Evolutionary conservation across 2,888 invertebrate genomes (phyloP), one percentile per base, ranked within the genome.

Genomic region (Scaptodrosophila latifasciaeformis): DNA sequence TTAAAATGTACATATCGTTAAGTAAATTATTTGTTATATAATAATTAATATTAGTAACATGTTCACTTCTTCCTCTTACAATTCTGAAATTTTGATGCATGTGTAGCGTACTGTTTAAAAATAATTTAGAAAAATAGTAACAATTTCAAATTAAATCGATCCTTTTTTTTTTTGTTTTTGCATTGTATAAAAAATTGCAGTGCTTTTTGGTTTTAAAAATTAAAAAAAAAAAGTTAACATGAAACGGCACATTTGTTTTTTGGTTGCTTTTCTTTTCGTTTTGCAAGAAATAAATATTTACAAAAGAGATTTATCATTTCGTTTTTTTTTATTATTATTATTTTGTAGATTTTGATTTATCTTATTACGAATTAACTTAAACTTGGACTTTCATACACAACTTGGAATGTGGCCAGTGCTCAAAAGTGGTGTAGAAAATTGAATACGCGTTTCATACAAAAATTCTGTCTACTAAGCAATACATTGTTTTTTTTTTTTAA

Each of bases 1-100:
- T 37, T 70, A 63, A 79, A 79, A 77, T 69, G 59, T 74, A 77
- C 77, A 70, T 63, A 67, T 69, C 42, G 49, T 67, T 72, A 55
- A 67, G 49, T 77, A 70, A 72, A 77, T 75, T 60, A 77, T n/a
- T 63, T 64, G 37, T 59, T 66, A 54, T 44, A 19, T 37, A 4
- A 66, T 70, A 69, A 71, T 69, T 58, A 70, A 68, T 75, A 80
- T 70, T 75, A 77, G 70, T 74, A 80, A 77, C 75, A 70, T 57
- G 30, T 42, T 24, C 37, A 37, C 47, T 60, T 21, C 24, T 42
- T 6, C n/a, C 45, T 40, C 10, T 15, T 44, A 50, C 50, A 45
- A 19, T n/a, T 13, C 17, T 45, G 19, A 24, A 56, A 71, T 48
- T 39, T 51, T 57, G 58, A 70, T 72, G 49, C 50, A 31, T 55